Evolutionary conservation across 1,140 invertebrate species (phyloP).

Genomic region (Trissolcus basalis): DNA sequence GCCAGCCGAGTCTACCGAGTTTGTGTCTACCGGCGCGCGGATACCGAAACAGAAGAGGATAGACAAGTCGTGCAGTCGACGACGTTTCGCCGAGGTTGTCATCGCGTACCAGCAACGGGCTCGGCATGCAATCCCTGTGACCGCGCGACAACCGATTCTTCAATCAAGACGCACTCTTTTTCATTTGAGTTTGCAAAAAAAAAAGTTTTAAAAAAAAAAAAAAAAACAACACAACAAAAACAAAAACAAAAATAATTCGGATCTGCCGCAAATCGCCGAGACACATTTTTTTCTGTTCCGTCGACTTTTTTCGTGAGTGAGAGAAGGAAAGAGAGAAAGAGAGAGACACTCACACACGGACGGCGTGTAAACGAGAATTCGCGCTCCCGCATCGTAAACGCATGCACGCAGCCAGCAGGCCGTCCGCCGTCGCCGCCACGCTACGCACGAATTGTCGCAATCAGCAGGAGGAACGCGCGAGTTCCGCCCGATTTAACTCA

Average conservation of each 20-base stretch:
- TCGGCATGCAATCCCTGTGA: conserved; percentile 26
- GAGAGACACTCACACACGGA: conserved; percentile 6
- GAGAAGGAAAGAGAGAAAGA: conserved; percentile 1
- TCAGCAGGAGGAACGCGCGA: conserved; percentile 36
- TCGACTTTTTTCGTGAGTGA: conserved; percentile 6
- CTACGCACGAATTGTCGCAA: conserved; percentile 34
- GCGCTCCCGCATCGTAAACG: conserved; percentile 40
- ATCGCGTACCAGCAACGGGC: conserved; percentile 23
- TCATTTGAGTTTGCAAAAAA: background rate
- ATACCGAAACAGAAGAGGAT: conserved; percentile 71
- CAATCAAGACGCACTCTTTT: conserved; percentile 1
- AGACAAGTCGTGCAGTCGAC: conserved; percentile 35
- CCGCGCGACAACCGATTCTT: conserved; percentile 15
- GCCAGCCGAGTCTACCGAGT: conserved; percentile 64
- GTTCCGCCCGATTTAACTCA: conserved; percentile 14
- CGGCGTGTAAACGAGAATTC: conserved; percentile 38
- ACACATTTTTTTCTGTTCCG: background rate
- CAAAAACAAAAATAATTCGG: too few species aligned
- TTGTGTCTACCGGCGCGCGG: conserved; percentile 74
- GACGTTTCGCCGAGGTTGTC: conserved; percentile 31
- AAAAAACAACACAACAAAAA: too few species aligned
- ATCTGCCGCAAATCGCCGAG: too few species aligned
- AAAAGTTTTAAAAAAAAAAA: background rate
- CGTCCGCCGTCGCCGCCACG: conserved; percentile 14
- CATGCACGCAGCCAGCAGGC: conserved; percentile 43